phyloP scores from a whole-genome alignment of 2,888 invertebrate species.

The Cylloceria caligata region DNA sequence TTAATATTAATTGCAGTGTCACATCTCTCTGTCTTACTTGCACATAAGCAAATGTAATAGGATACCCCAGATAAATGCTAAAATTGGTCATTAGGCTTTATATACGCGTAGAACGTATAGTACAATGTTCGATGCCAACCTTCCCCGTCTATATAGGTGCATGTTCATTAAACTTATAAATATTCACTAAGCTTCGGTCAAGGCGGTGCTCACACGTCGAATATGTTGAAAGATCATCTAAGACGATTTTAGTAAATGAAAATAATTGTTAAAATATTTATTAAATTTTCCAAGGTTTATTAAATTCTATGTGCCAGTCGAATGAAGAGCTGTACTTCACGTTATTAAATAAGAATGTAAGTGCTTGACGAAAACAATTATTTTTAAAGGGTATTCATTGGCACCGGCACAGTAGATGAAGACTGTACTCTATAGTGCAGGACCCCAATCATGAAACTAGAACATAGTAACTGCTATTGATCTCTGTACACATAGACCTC shows the following conservation, averaged over 20 bases:
- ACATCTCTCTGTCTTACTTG: too few species aligned
- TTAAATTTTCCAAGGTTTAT: neutral
- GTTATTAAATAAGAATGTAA: neutral
- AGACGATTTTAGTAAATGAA: too few species aligned
- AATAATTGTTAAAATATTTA: neutral
- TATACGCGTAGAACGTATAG: too few species aligned
- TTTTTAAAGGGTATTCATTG: neutral
- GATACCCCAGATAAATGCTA: too few species aligned
- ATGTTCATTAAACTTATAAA: neutral
- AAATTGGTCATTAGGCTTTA: too few species aligned
- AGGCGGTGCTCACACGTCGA: too few species aligned
- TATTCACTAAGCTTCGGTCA: neutral
- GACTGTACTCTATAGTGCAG: slow-evolving; percentile 11
- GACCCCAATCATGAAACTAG: slow-evolving; percentile 49
- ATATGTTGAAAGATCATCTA: too few species aligned
- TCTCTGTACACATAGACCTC: slow-evolving; percentile 44
- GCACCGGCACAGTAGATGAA: neutral
- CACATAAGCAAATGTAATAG: too few species aligned
- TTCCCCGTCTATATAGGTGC: neutral
- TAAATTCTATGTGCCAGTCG: neutral
- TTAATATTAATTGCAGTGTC: too few species aligned
- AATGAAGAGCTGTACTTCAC: neutral
- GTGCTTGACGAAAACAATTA: neutral
- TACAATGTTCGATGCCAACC: too few species aligned
- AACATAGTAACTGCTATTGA: slow-evolving; percentile 60